phyloP scores from a whole-genome alignment of 2,113 vertebrate genomes.

The Philantomba maxwellii region DNA sequence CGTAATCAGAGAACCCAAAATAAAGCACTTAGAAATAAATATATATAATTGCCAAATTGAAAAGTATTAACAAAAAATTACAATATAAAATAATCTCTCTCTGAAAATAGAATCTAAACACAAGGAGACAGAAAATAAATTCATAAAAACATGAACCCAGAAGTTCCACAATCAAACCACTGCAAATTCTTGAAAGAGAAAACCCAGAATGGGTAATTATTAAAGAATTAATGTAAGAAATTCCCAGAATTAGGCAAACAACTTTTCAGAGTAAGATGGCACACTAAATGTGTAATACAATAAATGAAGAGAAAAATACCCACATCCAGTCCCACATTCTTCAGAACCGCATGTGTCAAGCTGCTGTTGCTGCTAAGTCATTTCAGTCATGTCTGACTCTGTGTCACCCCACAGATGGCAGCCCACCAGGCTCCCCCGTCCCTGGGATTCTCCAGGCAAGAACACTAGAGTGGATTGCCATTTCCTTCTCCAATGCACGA shows the following conservation, averaged over 20 bases:
- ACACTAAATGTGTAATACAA: background rate
- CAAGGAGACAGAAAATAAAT: background rate
- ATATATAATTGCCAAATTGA: background rate
- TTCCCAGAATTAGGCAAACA: background rate
- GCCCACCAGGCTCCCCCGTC: rapidly evolving
- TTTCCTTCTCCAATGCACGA: background rate
- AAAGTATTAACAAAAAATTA: background rate
- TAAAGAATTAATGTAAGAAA: background rate
- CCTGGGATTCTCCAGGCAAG: background rate
- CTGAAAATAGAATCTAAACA: background rate
- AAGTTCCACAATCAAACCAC: background rate
- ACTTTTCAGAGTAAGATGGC: background rate
- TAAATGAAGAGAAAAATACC: background rate
- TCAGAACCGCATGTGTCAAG: background rate
- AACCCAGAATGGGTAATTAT: background rate
- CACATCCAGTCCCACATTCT: background rate
- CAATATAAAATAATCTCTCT: background rate
- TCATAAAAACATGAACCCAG: background rate
- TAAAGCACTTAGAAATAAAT: background rate
- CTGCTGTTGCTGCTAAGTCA: background rate
- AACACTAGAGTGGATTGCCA: background rate
- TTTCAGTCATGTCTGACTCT: background rate
- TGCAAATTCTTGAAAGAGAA: background rate
- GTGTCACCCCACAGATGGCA: rapidly evolving
- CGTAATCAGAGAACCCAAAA: background rate